phyloP scores from a whole-genome alignment of 2,888 invertebrate species.

The Acronicta alni region DNA sequence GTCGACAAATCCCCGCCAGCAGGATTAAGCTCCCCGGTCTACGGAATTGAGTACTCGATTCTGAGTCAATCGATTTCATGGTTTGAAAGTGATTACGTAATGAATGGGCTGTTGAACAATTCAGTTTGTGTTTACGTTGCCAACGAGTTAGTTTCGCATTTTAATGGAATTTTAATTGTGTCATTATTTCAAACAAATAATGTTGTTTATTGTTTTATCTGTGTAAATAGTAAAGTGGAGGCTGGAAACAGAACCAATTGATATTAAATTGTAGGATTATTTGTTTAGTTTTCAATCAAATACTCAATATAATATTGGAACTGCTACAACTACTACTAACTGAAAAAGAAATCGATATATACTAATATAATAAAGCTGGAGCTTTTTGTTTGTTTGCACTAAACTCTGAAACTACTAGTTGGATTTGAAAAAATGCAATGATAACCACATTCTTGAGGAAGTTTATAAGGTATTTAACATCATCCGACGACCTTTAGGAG shows the following conservation, averaged over 20 bases:
- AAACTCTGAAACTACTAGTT: too few relatives aligned
- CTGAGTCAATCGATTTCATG: slow-evolving; percentile 61
- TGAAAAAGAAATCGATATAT: too few relatives aligned
- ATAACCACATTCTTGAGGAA: too few relatives aligned
- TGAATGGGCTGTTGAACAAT: slow-evolving; percentile 55
- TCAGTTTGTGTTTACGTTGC: slow-evolving; percentile 49
- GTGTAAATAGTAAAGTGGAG: too few relatives aligned
- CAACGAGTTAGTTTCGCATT: slow-evolving; percentile 15
- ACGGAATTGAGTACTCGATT: slow-evolving; percentile 51
- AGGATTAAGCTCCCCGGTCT: slow-evolving; percentile 60
- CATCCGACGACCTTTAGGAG: too few relatives aligned
- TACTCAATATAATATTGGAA: neutral
- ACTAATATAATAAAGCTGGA: too few relatives aligned
- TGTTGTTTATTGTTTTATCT: too few relatives aligned
- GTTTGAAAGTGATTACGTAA: slow-evolving; percentile 56
- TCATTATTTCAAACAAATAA: neutral
- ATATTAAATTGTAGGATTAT: neutral
- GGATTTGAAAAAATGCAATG: too few relatives aligned
- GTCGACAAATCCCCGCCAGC: slow-evolving; percentile 61
- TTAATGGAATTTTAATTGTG: slow-evolving; percentile 24
- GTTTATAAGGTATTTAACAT: too few relatives aligned
- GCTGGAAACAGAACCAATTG: slow-evolving; percentile 4
- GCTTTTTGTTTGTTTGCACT: too few relatives aligned
- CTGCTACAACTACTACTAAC: too few relatives aligned
- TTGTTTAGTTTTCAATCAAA: neutral